Conservation (phyloP, 2,888 invertebrate genomes). For the Spilosoma lubricipeda region DNA sequence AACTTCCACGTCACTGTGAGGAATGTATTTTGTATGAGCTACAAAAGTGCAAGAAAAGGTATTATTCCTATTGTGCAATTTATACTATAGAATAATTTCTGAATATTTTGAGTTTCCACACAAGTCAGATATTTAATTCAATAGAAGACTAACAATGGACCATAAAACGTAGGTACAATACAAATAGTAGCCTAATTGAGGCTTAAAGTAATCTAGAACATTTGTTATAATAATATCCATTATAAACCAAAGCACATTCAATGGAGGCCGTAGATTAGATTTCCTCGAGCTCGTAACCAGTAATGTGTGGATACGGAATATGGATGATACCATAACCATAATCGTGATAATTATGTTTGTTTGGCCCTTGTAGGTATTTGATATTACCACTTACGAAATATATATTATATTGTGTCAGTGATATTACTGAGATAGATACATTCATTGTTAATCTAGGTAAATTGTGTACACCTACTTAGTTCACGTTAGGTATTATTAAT, state of each 20-base stretch:
- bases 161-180: not conserved
- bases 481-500: not conserved
- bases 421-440: not conserved
- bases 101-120: not conserved
- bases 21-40: not conserved
- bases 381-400: too few relatives aligned
- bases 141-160: not conserved
- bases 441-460: not conserved
- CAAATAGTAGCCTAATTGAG: not conserved
- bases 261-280: constrained; percentile 6
- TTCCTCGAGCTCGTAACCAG: not conserved
- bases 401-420: too few relatives aligned
- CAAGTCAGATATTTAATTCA: not conserved
- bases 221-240: constrained; percentile 2
- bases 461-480: not conserved
- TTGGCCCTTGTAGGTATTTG: not conserved
- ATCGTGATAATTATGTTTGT: constrained; percentile 11
- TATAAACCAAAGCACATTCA: constrained; percentile 4
- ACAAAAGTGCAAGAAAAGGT: not conserved
- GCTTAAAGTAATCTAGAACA: not conserved
- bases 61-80: not conserved
- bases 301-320: constrained; percentile 8
- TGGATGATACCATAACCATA: constrained; percentile 12
- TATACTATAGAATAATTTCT: not conserved
- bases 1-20: not conserved